These are phyloP conservation scores for Strix aluco DNA, from an alignment of 2,113 vertebrate species.

Conservation along the genomic window DNA sequence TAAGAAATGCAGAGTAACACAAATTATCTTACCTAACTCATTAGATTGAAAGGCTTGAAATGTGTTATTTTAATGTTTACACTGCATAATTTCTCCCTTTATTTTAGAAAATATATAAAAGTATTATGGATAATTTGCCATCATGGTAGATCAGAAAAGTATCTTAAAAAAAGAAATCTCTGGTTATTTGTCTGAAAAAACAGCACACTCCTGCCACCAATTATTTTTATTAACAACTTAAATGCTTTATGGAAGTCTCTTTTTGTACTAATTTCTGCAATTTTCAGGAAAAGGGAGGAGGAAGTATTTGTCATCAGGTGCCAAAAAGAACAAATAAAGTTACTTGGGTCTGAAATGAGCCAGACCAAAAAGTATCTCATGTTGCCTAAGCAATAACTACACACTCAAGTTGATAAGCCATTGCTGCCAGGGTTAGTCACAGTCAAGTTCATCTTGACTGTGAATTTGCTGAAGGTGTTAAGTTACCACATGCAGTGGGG, in stretches of 20 bases:
- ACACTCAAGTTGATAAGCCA: conserved; percentile 7
- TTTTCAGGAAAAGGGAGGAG: not conserved
- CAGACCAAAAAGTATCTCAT: conserved; percentile 11
- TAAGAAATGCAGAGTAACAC: not conserved
- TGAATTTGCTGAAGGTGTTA: not conserved
- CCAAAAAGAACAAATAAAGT: not conserved
- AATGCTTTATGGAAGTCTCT: not conserved
- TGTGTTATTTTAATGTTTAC: not conserved
- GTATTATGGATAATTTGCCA: not conserved
- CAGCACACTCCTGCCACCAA: no score
- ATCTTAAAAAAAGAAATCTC: not conserved
- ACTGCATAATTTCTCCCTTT: not conserved
- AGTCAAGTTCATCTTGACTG: conserved; percentile 32
- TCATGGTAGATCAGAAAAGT: not conserved
- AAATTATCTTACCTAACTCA: not conserved
- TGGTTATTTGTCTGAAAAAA: not conserved
- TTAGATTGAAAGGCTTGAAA: not conserved
- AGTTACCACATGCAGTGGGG: not conserved
- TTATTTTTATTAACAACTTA: not conserved
- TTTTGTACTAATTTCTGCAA: not conserved
- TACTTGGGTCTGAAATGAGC: not conserved
- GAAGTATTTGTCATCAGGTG: not conserved
- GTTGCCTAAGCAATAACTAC: not conserved
- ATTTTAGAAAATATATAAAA: not conserved
- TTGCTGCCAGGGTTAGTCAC: conserved; percentile 6